These are phyloP conservation scores for Fukomys damarensis DNA, from an alignment of 2,113 vertebrate genomes.

Conservation along the genomic window DNA sequence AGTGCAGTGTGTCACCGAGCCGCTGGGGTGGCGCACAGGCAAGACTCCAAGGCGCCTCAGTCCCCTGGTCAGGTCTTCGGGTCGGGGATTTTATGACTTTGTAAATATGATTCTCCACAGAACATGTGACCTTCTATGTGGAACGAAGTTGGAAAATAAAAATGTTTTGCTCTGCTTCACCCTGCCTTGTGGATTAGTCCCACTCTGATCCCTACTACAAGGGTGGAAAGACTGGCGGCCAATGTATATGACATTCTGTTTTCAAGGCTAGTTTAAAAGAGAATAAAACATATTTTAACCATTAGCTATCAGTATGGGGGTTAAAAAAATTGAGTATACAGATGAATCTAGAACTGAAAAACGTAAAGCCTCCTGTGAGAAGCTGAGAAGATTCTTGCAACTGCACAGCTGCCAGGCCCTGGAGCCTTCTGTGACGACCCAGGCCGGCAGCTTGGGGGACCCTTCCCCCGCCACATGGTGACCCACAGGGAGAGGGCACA, in stretches of 20 bases:
- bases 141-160: conserved; percentile 27
- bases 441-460: background rate
- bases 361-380: conserved; percentile 4
- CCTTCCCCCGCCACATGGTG: background rate
- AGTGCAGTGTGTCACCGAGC: background rate
- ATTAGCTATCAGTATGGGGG: background rate
- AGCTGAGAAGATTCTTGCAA: background rate
- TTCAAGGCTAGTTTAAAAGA: background rate
- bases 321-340: background rate
- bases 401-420: background rate
- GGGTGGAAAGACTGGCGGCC: background rate
- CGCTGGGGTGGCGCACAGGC: background rate
- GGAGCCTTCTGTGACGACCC: background rate
- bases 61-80: conserved; percentile 25
- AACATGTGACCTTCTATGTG: background rate
- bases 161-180: background rate
- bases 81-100: conserved; percentile 14
- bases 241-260: background rate
- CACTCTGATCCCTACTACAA: conserved; percentile 29
- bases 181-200: background rate
- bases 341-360: background rate
- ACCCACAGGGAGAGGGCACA: background rate
- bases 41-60: background rate
- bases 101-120: background rate
- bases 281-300: background rate